A percentile compares a stretch with the other conserved stretches of the same genome.
Conservation (phyloP, 2,888 invertebrate genomes). For the Drosophila picticornis region DNA sequence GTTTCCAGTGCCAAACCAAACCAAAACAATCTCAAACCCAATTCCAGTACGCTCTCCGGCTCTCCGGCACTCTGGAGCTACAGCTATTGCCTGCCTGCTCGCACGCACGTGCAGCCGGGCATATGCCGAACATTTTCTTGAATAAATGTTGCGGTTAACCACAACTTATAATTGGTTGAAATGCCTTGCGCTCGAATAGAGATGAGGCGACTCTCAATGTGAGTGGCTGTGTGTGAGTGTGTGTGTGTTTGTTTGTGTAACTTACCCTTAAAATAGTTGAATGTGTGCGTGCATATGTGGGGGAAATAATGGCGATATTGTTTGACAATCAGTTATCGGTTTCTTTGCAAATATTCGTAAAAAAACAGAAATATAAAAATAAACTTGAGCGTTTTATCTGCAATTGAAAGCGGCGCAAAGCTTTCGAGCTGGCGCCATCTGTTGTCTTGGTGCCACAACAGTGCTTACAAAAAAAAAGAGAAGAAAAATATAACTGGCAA, state of each 20-base stretch:
- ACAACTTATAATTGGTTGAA: slow-evolving; percentile 85
- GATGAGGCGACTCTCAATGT: slow-evolving; percentile 34
- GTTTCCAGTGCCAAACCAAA: slow-evolving; percentile 11
- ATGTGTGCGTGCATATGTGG: slow-evolving; percentile 10
- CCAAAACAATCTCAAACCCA: slow-evolving; percentile 2
- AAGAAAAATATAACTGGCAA: slow-evolving; percentile 12
- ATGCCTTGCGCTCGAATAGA: slow-evolving; percentile 71
- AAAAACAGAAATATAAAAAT: background rate
- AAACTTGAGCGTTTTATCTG: background rate
- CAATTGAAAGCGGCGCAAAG: slow-evolving; percentile 31
- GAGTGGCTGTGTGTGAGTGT: slow-evolving; percentile 22
- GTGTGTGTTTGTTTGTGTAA: slow-evolving; percentile 27
- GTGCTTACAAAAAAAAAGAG: slow-evolving; percentile 20
- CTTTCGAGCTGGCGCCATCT: slow-evolving; percentile 74
- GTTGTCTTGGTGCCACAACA: slow-evolving; percentile 32
- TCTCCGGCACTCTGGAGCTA: slow-evolving; percentile 7
- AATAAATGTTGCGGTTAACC: slow-evolving; percentile 85
- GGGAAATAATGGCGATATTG: slow-evolving; percentile 33
- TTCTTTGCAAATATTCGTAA: slow-evolving; percentile 1
- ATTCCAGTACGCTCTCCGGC: slow-evolving; percentile 12
- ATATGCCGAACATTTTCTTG: slow-evolving; percentile 80
- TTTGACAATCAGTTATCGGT: slow-evolving; percentile 12
- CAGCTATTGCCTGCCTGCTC: slow-evolving; percentile 46
- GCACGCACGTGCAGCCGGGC: slow-evolving; percentile 50
- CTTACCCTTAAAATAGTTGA: slow-evolving; percentile 50